Evolutionary conservation across 2,797 vertebrate genomes (phyloP), one percentile per base, ranked within the genome.

Genomic region (Rhinatrema bivittatum): DNA sequence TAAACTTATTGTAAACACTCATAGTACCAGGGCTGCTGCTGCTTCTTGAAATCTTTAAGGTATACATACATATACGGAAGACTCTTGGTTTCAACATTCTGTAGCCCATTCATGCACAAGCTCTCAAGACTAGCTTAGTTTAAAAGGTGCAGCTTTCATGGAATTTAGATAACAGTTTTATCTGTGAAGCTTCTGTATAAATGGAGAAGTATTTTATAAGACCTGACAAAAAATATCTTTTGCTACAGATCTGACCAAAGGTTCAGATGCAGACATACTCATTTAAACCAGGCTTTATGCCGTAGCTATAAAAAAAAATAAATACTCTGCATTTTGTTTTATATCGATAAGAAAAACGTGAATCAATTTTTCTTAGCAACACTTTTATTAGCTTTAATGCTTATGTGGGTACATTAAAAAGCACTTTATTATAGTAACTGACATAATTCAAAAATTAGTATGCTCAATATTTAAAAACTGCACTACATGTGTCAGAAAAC

Each of bases 91-190:
- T n/a, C n/a, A n/a, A n/a, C n/a, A n/a, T n/a, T n/a, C n/a, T n/a
- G n/a, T n/a, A n/a, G n/a, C n/a, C n/a, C 64, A 79, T 79, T 77
- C 81, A 78, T 55, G 79, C 79, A 83, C 80, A 84, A 84, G 80
- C 62, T 81, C 69, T 75, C 70, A 11, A 6, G 38, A 42, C 45
- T 53, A 42, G n/a, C n/a, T n/a, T n/a, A 68, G 42, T 71, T 53
- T n/a, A 52, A 26, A 60, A 57, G 19, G 44, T 7, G n/a, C n/a
- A n/a, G n/a, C n/a, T n/a, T n/a, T n/a, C n/a, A 21, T 9, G 6
- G 26, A 28, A 23, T 10, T 27, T 10, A 4, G 2, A 22, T 18
- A 32, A 11, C 1, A 9, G 47, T 63, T 55, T 40, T 36, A 46
- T 2, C 6, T 58, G 38, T 32, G 21, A 29, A 42, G 18, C 29